Evolutionary conservation across 2,797 vertebrate species (phyloP), one percentile per base, ranked within the genome.

Genomic region (Chaunax sp.): DNA sequence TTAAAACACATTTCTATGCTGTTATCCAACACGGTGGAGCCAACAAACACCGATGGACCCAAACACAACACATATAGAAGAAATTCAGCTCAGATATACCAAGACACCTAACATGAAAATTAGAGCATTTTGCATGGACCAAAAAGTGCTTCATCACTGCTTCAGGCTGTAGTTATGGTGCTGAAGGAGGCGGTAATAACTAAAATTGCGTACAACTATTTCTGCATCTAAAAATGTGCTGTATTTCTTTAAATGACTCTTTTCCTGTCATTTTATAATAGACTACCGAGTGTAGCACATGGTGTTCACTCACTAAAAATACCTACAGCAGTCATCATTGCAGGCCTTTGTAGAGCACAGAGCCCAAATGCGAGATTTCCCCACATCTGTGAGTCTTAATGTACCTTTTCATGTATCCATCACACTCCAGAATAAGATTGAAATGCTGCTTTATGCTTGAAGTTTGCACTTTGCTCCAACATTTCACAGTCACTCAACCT

Each of bases 401-500:
- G 20, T 41, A 5, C 2, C n/a, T 54, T 52, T 77, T 64, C 30
- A 33, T 38, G 22, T 6, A 75, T 78, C 70, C 37, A 70, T 74
- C 58, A 68, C n/a, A 59, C 8, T 51, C 9, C 26, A 41, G 61
- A 61, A 52, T 11, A 64, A 57, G 47, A 82, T 44, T 53, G 30
- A 73, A 85, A 77, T 20, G 47, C 43, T 41, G 23, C 38, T 47
- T 80, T 68, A 55, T 38, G 25, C 47, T 63, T 69, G 80, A 74
- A 79, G 55, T 75, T 51, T 72, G 26, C 62, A 64, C 64, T 80
- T 72, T 82, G 43, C 59, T 72, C 58, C 54, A 38, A 72, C 56
- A 68, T 71, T 75, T 78, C 58, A 72, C 44, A 69, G 67, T 59
- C 82, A 84, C 62, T 83, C 84, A 85, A 73, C 72, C 81, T 78